Conservation (phyloP, 2,888 invertebrate species). For the Altica lythri region DNA sequence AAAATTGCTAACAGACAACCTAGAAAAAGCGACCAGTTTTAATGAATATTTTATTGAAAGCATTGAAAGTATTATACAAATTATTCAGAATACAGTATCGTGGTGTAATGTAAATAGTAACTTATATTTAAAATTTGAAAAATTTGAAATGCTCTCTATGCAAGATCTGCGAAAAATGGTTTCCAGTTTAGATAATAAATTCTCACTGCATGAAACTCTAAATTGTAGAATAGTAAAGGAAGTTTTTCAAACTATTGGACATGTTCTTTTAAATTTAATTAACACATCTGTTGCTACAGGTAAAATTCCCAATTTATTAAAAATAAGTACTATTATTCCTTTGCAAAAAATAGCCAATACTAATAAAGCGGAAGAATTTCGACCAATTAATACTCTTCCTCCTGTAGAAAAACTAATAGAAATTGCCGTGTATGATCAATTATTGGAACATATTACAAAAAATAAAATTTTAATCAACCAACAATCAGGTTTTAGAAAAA, state of each 20-base stretch:
- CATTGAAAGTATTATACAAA: constrained; percentile 9
- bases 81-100: too few species aligned
- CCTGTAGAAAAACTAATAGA: too few species aligned
- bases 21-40: constrained; percentile 18
- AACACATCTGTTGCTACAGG: constrained; percentile 15
- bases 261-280: constrained; percentile 12
- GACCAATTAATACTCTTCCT: too few species aligned
- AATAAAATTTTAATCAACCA: too few species aligned
- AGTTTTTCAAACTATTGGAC: constrained; percentile 19
- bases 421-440: too few species aligned
- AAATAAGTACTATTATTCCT: too few species aligned
- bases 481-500: too few species aligned
- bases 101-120: constrained; percentile 18
- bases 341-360: too few species aligned
- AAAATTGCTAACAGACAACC: constrained; percentile 9
- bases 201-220: constrained; percentile 10
- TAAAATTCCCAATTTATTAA: constrained; percentile 2
- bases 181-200: constrained; percentile 10
- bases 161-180: constrained; percentile 5
- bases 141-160: constrained; percentile 6
- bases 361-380: too few species aligned
- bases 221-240: constrained; percentile 16
- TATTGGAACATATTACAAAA: too few species aligned
- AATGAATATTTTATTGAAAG: constrained; percentile 16
- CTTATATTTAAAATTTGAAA: constrained; percentile 11